Evolutionary conservation across 2,113 vertebrate species (phyloP).

Genomic region (Motacilla alba): DNA sequence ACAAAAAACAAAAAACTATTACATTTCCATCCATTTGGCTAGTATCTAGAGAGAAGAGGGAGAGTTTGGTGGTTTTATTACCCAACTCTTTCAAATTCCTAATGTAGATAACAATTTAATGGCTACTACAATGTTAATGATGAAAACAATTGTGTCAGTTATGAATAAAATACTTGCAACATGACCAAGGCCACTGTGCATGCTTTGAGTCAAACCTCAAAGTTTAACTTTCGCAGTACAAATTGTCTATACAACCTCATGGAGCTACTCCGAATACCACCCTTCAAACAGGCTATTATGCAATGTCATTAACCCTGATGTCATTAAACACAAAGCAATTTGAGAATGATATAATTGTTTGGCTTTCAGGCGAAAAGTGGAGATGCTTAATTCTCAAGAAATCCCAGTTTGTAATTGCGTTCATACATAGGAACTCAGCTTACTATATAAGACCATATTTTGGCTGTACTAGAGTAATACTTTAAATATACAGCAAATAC

Average conservation of each 20-base stretch:
- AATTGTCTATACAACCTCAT: not conserved
- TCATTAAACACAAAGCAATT: not conserved
- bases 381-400: not conserved
- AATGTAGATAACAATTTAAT: not conserved
- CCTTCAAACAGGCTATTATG: not conserved
- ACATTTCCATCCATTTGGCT: not conserved
- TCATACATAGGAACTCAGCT: not conserved
- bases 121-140: not conserved
- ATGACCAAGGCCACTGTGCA: not conserved
- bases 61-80: not conserved
- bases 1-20: not conserved
- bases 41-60: not conserved
- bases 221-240: not conserved
- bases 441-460: not conserved
- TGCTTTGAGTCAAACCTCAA: not conserved
- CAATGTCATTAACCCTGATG: not conserved
- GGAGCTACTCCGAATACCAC: not conserved
- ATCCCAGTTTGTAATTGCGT: not conserved
- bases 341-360: not conserved
- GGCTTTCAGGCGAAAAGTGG: not conserved
- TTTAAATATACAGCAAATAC: not conserved
- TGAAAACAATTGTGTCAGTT: not conserved
- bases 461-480: not conserved
- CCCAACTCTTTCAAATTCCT: not conserved
- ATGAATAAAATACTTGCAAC: not conserved